These are phyloP conservation scores for Passer montanus DNA, from an alignment of 2,113 vertebrate genomes.

Conservation along the genomic window DNA sequence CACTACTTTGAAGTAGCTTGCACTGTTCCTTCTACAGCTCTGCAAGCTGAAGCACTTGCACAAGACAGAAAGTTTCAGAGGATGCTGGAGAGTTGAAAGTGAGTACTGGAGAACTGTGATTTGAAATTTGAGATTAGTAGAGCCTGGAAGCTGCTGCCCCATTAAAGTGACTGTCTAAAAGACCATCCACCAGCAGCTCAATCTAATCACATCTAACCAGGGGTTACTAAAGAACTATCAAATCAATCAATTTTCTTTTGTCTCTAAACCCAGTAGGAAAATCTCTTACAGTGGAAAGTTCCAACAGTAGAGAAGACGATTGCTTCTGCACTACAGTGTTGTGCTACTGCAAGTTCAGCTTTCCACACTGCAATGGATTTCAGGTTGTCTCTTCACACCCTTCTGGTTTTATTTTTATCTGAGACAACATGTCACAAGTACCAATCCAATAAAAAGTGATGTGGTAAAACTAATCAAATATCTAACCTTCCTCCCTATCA, in stretches of 20 bases:
- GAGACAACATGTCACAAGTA: not conserved
- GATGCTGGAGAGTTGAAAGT: not conserved
- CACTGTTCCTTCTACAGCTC: not conserved
- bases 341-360: not conserved
- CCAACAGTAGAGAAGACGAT: not conserved
- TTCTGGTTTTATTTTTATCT: not conserved
- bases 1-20: not conserved
- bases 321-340: not conserved
- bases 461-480: not conserved
- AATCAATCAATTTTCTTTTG: not conserved
- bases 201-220: not conserved
- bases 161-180: not conserved
- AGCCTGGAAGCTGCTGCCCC: not conserved
- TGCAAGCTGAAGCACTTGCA: not conserved
- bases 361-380: not conserved
- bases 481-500: not conserved
- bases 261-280: not conserved
- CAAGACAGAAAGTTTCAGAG: not conserved
- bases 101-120: not conserved
- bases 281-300: not conserved
- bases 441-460: not conserved
- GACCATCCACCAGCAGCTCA: not conserved
- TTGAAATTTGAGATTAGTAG: not conserved
- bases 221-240: not conserved
- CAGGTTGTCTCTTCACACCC: not conserved